Evolutionary conservation across 2,113 vertebrate species (phyloP).

Genomic region (Trematomus loennbergii): DNA sequence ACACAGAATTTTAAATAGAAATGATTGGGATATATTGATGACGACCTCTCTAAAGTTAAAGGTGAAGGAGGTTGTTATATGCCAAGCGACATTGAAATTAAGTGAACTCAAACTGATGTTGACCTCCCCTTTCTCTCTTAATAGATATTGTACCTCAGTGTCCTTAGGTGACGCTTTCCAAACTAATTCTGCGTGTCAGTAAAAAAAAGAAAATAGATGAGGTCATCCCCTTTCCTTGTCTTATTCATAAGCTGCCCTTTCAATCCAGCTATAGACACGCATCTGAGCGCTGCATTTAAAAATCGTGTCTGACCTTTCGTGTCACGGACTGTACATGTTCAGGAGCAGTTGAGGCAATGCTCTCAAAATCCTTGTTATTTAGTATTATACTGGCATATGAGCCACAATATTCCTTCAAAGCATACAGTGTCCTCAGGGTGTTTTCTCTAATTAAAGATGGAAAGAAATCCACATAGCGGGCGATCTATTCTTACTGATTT

Average conservation of each 20-base stretch:
- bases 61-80: slow-evolving; percentile 24
- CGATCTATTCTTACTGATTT: slow-evolving; percentile 3
- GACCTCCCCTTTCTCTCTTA: slow-evolving; percentile 37
- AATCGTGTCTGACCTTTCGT: slow-evolving; percentile 58
- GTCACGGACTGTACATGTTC: slow-evolving; percentile 36
- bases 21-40: background rate
- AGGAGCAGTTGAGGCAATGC: slow-evolving; percentile 13
- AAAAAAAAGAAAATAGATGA: slow-evolving; percentile 32
- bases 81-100: slow-evolving; percentile 25
- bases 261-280: slow-evolving; percentile 37
- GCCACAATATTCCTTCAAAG: background rate
- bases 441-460: slow-evolving; percentile 25
- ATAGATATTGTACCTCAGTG: slow-evolving; percentile 28
- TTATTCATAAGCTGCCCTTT: slow-evolving; percentile 70
- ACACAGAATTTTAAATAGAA: background rate
- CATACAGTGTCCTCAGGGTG: background rate
- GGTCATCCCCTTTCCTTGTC: slow-evolving; percentile 55
- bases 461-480: background rate
- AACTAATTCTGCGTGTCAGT: slow-evolving; percentile 47
- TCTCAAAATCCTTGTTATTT: slow-evolving; percentile 31
- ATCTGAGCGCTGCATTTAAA: slow-evolving; percentile 59
- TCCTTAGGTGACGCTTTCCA: slow-evolving; percentile 41
- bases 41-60: slow-evolving; percentile 30
- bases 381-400: slow-evolving; percentile 7
- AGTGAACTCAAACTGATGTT: slow-evolving; percentile 31